phyloP scores from a whole-genome alignment of 2,113 vertebrate genomes.

The Odocoileus hemionus region DNA sequence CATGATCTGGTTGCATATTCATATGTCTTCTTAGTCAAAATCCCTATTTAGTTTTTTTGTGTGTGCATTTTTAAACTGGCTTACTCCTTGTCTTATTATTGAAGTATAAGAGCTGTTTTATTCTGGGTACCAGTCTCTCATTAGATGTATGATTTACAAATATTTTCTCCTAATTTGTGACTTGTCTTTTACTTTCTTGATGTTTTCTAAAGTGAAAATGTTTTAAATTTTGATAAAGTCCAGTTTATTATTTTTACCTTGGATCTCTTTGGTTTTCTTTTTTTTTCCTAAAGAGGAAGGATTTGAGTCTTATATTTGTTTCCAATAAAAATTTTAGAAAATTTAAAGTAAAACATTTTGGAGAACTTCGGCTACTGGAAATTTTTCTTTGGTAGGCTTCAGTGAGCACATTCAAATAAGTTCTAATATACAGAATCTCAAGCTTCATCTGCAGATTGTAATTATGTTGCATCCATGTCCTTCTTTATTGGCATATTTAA shows the following conservation, averaged over 20 bases:
- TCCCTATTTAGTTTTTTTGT: not conserved
- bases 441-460: not conserved
- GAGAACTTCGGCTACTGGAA: not conserved
- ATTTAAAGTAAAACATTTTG: not conserved
- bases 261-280: not conserved
- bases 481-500: not conserved
- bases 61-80: not conserved
- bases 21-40: not conserved
- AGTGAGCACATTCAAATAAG: not conserved
- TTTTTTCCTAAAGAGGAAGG: not conserved
- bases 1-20: not conserved
- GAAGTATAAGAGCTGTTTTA: not conserved
- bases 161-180: not conserved
- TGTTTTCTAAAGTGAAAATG: not conserved
- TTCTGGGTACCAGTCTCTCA: not conserved
- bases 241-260: not conserved
- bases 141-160: not conserved
- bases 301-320: not conserved
- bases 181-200: not conserved
- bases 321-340: not conserved
- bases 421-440: not conserved
- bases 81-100: not conserved
- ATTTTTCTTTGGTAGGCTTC: not conserved
- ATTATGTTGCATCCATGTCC: not conserved
- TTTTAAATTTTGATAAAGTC: not conserved